Evolutionary conservation across 2,797 vertebrate species (phyloP).

Genomic region (Protosalanx chinensis): DNA sequence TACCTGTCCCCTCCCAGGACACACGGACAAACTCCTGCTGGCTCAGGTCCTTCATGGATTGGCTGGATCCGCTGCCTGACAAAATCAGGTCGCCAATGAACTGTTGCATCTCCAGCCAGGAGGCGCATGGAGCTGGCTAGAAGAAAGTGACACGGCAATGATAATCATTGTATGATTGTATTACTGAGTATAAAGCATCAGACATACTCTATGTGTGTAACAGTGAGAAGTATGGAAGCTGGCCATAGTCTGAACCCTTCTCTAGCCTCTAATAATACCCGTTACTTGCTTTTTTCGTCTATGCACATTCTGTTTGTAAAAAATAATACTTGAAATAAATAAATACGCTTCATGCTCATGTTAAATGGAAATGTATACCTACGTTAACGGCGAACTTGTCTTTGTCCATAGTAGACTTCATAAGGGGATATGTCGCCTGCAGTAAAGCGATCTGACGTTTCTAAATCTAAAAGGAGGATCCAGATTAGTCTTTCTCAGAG

Average conservation of each 20-base stretch:
- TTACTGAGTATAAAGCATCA: background rate
- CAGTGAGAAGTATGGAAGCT: background rate
- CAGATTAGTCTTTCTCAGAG: background rate
- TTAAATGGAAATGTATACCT: conserved; percentile 41
- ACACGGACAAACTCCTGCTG: conserved; percentile 61
- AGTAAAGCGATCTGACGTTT: conserved; percentile 2
- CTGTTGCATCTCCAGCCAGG: conserved; percentile 79
- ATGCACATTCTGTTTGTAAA: background rate
- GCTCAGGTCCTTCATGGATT: conserved; percentile 51
- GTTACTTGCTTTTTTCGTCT: too few species aligned
- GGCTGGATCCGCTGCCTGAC: conserved; percentile 56
- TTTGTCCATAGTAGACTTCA: conserved; percentile 70
- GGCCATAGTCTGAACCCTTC: too few species aligned
- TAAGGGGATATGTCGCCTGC: background rate
- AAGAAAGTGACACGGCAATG: background rate
- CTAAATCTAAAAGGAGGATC: background rate
- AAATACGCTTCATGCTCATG: background rate
- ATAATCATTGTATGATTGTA: background rate
- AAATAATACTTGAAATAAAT: background rate
- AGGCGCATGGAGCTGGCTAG: conserved; percentile 64
- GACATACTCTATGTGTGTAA: background rate
- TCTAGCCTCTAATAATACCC: too few species aligned
- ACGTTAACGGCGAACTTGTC: conserved; percentile 68
- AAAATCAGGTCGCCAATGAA: conserved; percentile 76
- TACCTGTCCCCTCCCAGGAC: conserved; percentile 60